phyloP scores from a whole-genome alignment of 2,113 vertebrate species.

The Ameiurus melas region DNA sequence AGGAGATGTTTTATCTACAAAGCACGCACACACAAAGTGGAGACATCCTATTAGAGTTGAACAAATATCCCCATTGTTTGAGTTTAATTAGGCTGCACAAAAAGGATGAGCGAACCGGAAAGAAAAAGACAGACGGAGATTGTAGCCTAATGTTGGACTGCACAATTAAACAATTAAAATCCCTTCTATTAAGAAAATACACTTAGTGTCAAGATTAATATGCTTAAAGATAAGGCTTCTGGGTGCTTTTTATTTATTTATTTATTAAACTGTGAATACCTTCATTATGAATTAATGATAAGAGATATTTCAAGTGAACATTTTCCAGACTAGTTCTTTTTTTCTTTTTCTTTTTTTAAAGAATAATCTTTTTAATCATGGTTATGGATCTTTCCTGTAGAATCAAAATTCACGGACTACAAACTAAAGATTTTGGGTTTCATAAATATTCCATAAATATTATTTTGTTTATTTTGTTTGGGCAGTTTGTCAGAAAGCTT shows the following conservation, averaged over 20 bases:
- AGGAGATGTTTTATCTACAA: slow-evolving; percentile 31
- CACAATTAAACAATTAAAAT: slow-evolving; percentile 42
- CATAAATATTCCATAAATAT: not conserved
- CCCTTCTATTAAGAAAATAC: slow-evolving; percentile 27
- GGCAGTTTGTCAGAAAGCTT: not conserved
- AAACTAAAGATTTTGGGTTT: not conserved
- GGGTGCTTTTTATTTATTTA: not conserved
- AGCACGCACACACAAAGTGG: not conserved
- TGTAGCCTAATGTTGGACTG: not conserved
- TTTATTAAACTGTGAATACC: not conserved
- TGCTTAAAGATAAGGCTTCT: slow-evolving; percentile 9
- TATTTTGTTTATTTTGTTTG: not conserved
- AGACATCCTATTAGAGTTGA: slow-evolving; percentile 41
- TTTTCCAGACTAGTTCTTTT: not conserved
- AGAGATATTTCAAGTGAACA: not conserved
- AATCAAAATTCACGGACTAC: not conserved
- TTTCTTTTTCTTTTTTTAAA: not conserved
- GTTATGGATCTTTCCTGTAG: not conserved
- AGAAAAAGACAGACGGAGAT: not conserved
- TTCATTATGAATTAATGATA: slow-evolving; percentile 30
- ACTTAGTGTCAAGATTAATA: slow-evolving; percentile 20
- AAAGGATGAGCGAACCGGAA: slow-evolving; percentile 7
- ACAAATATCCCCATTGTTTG: slow-evolving; percentile 50
- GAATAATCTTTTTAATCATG: not conserved
- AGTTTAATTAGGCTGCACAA: slow-evolving; percentile 48